phyloP scores from a whole-genome alignment of 2,797 vertebrate species.

The Aplochiton taeniatus region DNA sequence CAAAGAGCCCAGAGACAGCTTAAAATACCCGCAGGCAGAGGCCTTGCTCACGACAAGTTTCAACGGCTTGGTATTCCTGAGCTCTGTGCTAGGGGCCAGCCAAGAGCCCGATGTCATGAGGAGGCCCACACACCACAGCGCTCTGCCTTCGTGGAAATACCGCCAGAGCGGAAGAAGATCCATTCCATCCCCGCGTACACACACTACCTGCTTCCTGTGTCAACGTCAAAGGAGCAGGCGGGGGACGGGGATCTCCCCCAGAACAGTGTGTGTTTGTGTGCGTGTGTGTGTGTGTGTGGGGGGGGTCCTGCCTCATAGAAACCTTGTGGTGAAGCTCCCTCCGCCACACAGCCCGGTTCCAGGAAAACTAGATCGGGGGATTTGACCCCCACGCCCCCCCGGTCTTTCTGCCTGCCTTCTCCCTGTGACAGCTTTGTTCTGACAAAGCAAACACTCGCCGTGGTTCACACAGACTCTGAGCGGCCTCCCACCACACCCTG shows the following conservation, averaged over 20 bases:
- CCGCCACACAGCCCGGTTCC: conserved; percentile 31
- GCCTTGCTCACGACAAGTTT: conserved; percentile 30
- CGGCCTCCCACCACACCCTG: not conserved
- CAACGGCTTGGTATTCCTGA: conserved; percentile 33
- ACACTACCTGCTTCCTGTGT: conserved; percentile 2
- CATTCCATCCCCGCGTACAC: not conserved
- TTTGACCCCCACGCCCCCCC: conserved; percentile 4
- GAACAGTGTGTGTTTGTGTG: not conserved
- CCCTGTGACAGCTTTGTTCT: conserved; percentile 49
- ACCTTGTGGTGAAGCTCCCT: not conserved
- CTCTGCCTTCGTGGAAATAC: conserved; percentile 33
- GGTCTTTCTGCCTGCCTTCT: conserved; percentile 9
- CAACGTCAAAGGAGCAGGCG: not conserved
- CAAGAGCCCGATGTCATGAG: not conserved
- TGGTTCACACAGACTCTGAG: conserved; percentile 33
- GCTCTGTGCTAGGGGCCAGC: not conserved
- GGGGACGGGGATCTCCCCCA: conserved; percentile 12
- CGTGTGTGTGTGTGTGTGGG: not conserved
- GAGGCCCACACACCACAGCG: conserved; percentile 17
- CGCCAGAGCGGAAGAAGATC: conserved; percentile 10
- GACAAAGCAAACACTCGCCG: conserved; percentile 43
- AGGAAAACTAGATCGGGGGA: conserved; percentile 26
- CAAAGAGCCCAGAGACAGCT: conserved; percentile 15
- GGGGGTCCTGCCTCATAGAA: not conserved
- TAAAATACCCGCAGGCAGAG: conserved; percentile 35